Evolutionary conservation across 2,888 invertebrate species (phyloP), one percentile per base, ranked within the genome.

Genomic region (Temnothorax rugatulus): DNA sequence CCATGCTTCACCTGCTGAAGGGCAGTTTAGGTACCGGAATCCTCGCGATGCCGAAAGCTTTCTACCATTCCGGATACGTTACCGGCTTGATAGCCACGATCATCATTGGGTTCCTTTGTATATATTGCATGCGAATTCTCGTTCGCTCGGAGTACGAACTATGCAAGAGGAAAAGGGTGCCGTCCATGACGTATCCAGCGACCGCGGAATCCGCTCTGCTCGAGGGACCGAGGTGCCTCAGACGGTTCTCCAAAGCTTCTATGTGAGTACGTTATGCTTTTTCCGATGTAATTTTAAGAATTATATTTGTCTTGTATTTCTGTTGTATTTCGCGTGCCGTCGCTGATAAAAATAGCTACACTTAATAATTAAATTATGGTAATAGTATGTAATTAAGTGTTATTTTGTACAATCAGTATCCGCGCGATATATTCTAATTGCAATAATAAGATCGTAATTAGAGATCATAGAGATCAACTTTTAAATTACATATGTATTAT

Each of bases 1-100:
- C 98, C 0, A 95, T 98, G 85, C 96, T 98, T 89, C 98, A 99
- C 94, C 95, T 99, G 83, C 95, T 99, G 88, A 99, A 99, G 94
- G 98, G 98, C 44, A 98, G 98, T 94, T 96, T 99, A 87, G 99
- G 99, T 0, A 98, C 98, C 0, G 99, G 99, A 8, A 98, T 99
- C 90, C 95, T 99, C 76, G 98, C 99, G 5, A 98, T 99, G 97
- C 98, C 99, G 0, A 96, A 97, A 89, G 98, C 98, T 0, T 97
- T 99, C 93, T 96, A 96, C 90, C 97, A 98, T 93, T 96, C 98
- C 0, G 99, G 99, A 2, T 97, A 98, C 90, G 95, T 96, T 83
- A 96, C 98, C 4, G 99, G 99, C 13, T 93, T 97, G 1, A 95
- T 98, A 29, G 98, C 98, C 9, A 97, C 99, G 0, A 94, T 98